Base-by-base conservation (phyloP, 2,888 invertebrate species). In the Mamestra brassicae region DNA sequence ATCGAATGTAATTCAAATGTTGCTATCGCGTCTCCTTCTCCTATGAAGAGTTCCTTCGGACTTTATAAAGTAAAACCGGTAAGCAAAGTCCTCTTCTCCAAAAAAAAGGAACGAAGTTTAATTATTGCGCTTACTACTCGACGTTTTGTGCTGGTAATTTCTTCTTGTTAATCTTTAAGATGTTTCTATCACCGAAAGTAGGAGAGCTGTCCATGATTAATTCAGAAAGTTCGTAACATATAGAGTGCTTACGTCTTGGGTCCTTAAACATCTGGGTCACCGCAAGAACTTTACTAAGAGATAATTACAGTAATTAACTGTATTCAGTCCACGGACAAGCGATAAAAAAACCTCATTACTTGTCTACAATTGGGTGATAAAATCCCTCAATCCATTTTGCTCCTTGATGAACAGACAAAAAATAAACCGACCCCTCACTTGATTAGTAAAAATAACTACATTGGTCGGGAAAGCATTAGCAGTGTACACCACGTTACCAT, bases 401-500 rank as follows among this genome's bases (percentile, higher is more conserved):
- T 36, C 17, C 67, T 80, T 66, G 69, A 77, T 84, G 64, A 75
- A 71, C 62, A 63, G 60, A 66, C 72, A 81, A 80, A 81, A 84
- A 82, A 71, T 55, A 69, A 79, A 75, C 63, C 60, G 36, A 69
- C 47, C 71, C 61, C 58, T 47, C 62, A 63, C 76, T 82, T 87
- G 78, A 85, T 85, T 85, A 85, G 83, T 73, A 78, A 85, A 84
- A 85, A 85, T 81, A 81, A 78, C 78, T 84, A 83, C 67, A 87
- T 80, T 83, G 70, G 67, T 76, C 52, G 74, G 64, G 75, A 78
- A 82, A 80, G 85, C 86, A 87, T 85, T 84, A 83, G 81, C 81
- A 86, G 85, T 89, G 85, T 87, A 85, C 83, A 75, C 84, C 63
- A 72, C 80, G 74, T 77, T 83, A 85, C 85, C 87, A 87, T 87